Evolutionary conservation across 2,797 vertebrate species (phyloP).

Genomic region (Diplodus sargus): DNA sequence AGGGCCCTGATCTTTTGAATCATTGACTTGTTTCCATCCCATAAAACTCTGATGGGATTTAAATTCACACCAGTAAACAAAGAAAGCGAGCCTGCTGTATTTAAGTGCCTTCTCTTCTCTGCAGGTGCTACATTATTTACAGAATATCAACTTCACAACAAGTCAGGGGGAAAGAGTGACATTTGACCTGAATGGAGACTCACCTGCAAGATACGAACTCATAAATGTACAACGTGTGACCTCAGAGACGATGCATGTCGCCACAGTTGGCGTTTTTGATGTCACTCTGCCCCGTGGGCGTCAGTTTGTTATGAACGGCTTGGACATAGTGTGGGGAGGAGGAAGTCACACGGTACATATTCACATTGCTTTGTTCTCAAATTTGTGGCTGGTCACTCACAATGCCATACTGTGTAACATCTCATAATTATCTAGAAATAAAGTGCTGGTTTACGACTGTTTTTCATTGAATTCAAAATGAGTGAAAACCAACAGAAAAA

Average conservation of each 20-base stretch:
- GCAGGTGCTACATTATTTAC: constrained; percentile 73
- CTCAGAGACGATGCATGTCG: constrained; percentile 50
- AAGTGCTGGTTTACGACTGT: not conserved
- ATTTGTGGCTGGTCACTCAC: constrained; percentile 50
- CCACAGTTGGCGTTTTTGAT: constrained; percentile 68
- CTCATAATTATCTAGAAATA: not conserved
- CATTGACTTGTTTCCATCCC: not conserved
- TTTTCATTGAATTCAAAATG: not conserved
- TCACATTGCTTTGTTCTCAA: constrained; percentile 35
- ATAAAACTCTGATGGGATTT: not conserved
- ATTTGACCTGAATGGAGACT: constrained; percentile 82
- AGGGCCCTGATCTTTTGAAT: not conserved
- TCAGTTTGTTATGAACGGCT: constrained; percentile 54
- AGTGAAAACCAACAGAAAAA: not conserved
- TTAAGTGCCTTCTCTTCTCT: not conserved
- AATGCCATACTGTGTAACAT: constrained; percentile 43
- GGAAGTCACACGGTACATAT: constrained; percentile 52
- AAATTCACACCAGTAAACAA: not conserved
- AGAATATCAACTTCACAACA: constrained; percentile 70
- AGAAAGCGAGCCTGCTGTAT: not conserved
- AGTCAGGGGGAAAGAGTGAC: constrained; percentile 53
- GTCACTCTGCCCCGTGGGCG: constrained; percentile 45
- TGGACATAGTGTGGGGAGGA: constrained; percentile 60
- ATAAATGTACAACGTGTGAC: constrained; percentile 76
- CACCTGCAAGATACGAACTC: constrained; percentile 82